These are phyloP conservation scores for Phaethon lepturus DNA, from an alignment of 2,113 vertebrate genomes.

Conservation along the genomic window DNA sequence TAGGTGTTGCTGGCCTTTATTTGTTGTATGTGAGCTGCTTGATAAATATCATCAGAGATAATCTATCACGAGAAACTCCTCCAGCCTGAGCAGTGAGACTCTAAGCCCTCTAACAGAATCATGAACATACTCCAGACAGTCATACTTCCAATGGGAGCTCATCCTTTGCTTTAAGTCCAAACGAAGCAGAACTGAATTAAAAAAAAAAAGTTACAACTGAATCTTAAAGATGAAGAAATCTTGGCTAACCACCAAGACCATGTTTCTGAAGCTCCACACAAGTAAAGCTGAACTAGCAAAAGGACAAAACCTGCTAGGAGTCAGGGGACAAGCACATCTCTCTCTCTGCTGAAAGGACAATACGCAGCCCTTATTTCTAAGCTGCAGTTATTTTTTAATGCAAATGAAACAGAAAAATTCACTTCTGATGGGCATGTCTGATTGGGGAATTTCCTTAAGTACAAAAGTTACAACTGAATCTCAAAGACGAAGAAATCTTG, in stretches of 20 bases:
- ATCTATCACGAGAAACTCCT: not conserved
- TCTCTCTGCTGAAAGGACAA: not conserved
- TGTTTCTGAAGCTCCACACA: not conserved
- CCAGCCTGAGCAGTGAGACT: not conserved
- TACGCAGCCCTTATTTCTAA: not conserved
- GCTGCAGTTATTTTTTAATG: not conserved
- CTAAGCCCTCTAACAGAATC: not conserved
- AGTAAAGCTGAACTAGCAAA: not conserved
- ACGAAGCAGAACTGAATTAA: not conserved
- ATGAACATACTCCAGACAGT: not conserved
- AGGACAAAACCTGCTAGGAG: not conserved
- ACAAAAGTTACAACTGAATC: not conserved
- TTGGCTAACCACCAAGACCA: not conserved
- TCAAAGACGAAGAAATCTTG: not conserved
- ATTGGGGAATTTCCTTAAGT: not conserved
- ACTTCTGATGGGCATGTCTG: not conserved
- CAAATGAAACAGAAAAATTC: not conserved
- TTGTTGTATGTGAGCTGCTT: slow-evolving; percentile 6
- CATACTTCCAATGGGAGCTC: not conserved
- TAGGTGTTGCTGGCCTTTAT: not conserved
- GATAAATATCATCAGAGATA: not conserved
- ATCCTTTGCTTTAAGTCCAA: not conserved
- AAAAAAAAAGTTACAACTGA: not conserved
- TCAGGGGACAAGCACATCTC: not conserved
- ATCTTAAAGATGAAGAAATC: not conserved